Evolutionary conservation across 1,140 invertebrate species (phyloP).

Genomic region (Bombus affinis): DNA sequence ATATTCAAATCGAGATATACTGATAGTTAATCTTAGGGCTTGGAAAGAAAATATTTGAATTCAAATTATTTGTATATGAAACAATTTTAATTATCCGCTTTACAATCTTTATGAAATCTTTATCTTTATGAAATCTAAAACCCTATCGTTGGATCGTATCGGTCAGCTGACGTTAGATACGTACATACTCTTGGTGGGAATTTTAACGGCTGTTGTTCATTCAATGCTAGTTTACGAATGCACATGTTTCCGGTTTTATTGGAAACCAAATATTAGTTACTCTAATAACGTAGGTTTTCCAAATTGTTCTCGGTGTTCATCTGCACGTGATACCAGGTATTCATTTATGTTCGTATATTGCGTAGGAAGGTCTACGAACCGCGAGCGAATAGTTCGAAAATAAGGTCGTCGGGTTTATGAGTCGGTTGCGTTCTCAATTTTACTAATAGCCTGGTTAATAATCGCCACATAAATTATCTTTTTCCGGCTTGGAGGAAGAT

Average conservation of each 20-base stretch:
- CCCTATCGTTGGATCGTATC: constrained; percentile 8
- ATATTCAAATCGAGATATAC: neutral
- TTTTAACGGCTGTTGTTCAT: constrained; percentile 57
- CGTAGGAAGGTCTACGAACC: constrained; percentile 2
- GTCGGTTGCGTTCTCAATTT: constrained; percentile 29
- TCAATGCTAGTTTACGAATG: constrained; percentile 11
- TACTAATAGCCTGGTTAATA: constrained; percentile 38
- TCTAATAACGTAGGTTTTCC: no score
- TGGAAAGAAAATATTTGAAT: neutral
- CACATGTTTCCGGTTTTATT: constrained; percentile 11
- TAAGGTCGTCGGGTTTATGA: constrained; percentile 45
- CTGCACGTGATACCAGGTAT: neutral
- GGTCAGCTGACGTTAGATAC: constrained; percentile 53
- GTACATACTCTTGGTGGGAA: constrained; percentile 9
- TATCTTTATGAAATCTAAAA: neutral
- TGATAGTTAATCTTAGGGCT: neutral
- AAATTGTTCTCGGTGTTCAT: neutral
- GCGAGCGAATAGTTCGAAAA: constrained; percentile 24
- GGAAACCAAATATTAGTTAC: neutral
- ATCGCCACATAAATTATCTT: constrained; percentile 23
- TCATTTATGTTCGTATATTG: neutral
- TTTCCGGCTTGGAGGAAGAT: constrained; percentile 14
- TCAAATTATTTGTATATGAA: neutral
- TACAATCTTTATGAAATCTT: neutral
- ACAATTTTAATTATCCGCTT: neutral